Conservation (phyloP, 2,797 vertebrate species). For the Myotis myotis region DNA sequence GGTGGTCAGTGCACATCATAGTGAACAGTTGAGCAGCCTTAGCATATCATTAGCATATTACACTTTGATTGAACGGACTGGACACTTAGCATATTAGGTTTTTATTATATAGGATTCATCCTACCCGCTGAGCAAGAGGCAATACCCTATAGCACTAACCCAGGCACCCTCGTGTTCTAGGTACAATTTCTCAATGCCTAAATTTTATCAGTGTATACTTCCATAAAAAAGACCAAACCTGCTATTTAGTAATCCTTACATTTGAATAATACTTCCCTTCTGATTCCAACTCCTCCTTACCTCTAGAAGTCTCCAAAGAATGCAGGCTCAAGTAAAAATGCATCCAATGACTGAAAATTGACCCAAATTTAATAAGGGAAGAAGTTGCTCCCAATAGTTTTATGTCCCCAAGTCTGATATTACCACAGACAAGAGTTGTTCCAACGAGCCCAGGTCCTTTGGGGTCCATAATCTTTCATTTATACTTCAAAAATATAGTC, state of each 20-base stretch:
- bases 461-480: neutral
- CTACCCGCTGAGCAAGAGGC: neutral
- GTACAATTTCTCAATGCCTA: conserved; percentile 44
- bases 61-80: too few relatives aligned
- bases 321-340: conserved; percentile 41
- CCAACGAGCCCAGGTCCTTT: neutral
- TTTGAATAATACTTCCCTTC: neutral
- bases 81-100: too few relatives aligned
- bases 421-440: conserved; percentile 12
- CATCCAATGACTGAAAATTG: conserved; percentile 40
- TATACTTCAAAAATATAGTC: conserved; percentile 33
- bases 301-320: conserved; percentile 43
- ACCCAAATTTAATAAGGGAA: conserved; percentile 55
- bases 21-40: too few relatives aligned
- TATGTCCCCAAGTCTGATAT: neutral
- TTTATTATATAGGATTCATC: neutral
- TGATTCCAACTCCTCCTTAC: neutral
- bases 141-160: neutral
- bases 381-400: neutral
- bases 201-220: neutral
- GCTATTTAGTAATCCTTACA: neutral
- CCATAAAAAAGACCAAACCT: conserved; percentile 46
- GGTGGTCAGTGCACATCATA: too few relatives aligned
- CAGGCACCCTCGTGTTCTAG: neutral
- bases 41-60: too few relatives aligned